Evolutionary conservation across 2,888 invertebrate species (phyloP).

Genomic region (Leucophenga maculata): DNA sequence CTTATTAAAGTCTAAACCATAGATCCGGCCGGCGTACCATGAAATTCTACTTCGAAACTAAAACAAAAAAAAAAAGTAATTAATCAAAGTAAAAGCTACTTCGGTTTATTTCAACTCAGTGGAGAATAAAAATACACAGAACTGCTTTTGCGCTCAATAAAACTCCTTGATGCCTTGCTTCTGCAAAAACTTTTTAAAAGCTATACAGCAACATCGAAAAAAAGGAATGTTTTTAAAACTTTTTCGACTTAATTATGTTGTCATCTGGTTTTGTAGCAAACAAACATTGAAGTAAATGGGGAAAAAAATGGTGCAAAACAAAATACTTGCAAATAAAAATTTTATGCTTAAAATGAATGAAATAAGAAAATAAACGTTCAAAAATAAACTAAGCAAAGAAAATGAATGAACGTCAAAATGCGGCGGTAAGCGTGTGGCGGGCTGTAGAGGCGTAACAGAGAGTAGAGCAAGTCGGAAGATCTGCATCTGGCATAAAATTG

Average conservation of each 20-base stretch:
- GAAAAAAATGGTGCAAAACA: too few relatives aligned
- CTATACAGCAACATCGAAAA: slow-evolving; percentile 15
- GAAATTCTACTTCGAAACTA: slow-evolving; percentile 2
- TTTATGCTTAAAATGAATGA: slow-evolving; percentile 8
- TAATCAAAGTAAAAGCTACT: slow-evolving; percentile 12
- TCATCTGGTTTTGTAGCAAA: slow-evolving; percentile 31
- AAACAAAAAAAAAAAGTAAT: background rate
- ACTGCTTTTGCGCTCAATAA: background rate
- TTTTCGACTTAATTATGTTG: slow-evolving; percentile 40
- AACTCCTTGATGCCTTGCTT: background rate
- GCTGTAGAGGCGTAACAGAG: too few relatives aligned
- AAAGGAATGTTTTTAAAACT: slow-evolving; percentile 17
- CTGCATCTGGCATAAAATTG: slow-evolving; percentile 41
- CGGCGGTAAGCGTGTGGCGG: slow-evolving; percentile 21
- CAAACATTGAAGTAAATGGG: too few relatives aligned
- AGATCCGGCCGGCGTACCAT: background rate
- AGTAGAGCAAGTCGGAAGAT: slow-evolving; percentile 11
- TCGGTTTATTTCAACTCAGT: too few relatives aligned
- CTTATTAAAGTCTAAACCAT: too few relatives aligned
- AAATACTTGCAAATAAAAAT: background rate
- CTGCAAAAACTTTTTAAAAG: slow-evolving; percentile 18
- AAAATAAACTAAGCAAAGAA: slow-evolving; percentile 18
- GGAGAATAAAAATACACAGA: background rate
- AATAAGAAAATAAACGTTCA: background rate
- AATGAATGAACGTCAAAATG: slow-evolving; percentile 17